A percentile compares a stretch with the other conserved stretches of the same genome.
Evolutionary conservation across 2,797 vertebrate genomes (phyloP).

Genomic region (Sebastes nivosus): DNA sequence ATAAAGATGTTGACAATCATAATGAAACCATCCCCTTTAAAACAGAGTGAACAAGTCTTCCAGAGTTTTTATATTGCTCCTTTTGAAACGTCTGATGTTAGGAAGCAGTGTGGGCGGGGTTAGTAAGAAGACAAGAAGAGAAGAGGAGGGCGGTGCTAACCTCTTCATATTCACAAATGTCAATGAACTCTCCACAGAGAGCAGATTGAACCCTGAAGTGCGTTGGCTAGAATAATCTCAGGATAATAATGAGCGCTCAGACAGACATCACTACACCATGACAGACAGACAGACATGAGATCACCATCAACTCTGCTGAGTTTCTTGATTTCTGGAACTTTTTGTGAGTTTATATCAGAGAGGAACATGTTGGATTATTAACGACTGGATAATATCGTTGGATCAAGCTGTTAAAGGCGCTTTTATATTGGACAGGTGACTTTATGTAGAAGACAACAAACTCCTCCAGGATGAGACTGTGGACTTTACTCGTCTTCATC

Average conservation of each 20-base stretch:
- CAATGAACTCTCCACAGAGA: slow-evolving; percentile 49
- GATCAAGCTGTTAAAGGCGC: not conserved
- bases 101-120: slow-evolving; percentile 37
- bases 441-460: not conserved
- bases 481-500: slow-evolving; percentile 58
- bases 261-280: not conserved
- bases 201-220: slow-evolving; percentile 21
- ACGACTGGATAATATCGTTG: not conserved
- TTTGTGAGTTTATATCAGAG: not conserved
- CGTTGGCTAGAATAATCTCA: slow-evolving; percentile 13
- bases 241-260: not conserved
- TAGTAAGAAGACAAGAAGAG: slow-evolving; percentile 33
- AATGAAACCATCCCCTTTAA: no score
- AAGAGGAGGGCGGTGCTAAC: slow-evolving; percentile 61
- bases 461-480: slow-evolving; percentile 61
- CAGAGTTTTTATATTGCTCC: not conserved
- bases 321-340: not conserved
- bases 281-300: not conserved
- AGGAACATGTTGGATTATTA: not conserved
- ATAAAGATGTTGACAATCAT: not conserved
- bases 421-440: slow-evolving; percentile 8
- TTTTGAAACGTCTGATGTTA: slow-evolving; percentile 3
- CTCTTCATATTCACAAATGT: slow-evolving; percentile 60
- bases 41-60: not conserved
- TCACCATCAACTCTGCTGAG: no score